Evolutionary conservation across 2,888 invertebrate species (phyloP), one percentile per base, ranked within the genome.

Genomic region (Micoletzkya japonica): DNA sequence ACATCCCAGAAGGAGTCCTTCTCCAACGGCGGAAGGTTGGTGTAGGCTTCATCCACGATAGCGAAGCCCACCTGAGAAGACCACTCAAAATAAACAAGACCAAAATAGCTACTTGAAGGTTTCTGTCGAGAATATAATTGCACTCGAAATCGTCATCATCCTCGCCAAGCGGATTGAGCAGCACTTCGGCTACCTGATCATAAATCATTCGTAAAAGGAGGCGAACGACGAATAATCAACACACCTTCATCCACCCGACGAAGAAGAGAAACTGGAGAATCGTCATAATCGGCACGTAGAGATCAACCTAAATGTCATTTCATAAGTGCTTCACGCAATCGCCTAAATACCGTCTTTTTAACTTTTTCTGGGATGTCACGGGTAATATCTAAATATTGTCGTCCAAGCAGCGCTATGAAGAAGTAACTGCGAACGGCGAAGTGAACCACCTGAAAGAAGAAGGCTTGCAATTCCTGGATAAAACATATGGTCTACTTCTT

Each of bases 71-170:
- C 81, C 76, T 80, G 39, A 36, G 74, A 70, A 20, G 24, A 44
- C 10, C 20, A 14, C 20, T 44, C 44, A 44, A 44, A 44, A 44
- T 14, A 44, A 44, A 44, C 20, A 44, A 44, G 10, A 44, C 10
- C 20, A 44, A 44, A 44, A 44, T 44, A 14, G 20, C 28, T 30
- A 79, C 77, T 71, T 81, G 80, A 2, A 81, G 72, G 64, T 82
- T 81, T 52, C 82, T 74, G 70, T 82, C 82, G 30, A 82, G 63
- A 32, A 83, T 81, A 75, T 78, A 83, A 72, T 83, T 83, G 32
- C 76, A 75, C 54, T 83, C 83, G 58, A 83, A 82, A 70, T 83
- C 83, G 54, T 83, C 82, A 58, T 82, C 81, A 67, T 82, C 81
- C 39, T 79, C 78, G 17, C 81, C 81, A 4, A 83, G 70, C 2